Evolutionary conservation across 2,113 vertebrate species (phyloP), one percentile per base, ranked within the genome.

Genomic region (Eurypyga helias): DNA sequence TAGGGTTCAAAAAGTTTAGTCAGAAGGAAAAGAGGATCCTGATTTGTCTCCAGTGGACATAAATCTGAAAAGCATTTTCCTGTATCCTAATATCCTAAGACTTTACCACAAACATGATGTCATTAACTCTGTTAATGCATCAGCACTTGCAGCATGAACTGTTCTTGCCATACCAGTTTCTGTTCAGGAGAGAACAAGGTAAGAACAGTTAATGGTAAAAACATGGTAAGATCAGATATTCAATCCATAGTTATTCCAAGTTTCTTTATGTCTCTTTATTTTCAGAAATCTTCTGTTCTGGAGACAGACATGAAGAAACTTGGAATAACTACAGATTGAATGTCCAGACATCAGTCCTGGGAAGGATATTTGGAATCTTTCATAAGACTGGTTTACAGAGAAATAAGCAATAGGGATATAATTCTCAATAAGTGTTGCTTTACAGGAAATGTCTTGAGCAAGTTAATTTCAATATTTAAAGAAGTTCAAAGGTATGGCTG

Each of bases 401-500:
- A 51, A 81, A 54, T 57, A 77, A 87, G 76, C 58, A 51, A 33
- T 51, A 55, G 64, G 26, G 29, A 28, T 84, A 52, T 51, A 48
- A 28, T 71, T 79, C 49, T 84, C 29, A 17, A 28, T 51, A 25
- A 48, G 46, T 4, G 5, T 46, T 51, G 65, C 65, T 91, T 87
- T 75, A 91, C 26, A 51, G 65, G 65, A 91, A 78, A 60, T 28
- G 21, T 94, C 81, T 65, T 28, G 71, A 69, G 70, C 18, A 33
- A 69, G 79, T 93, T 73, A 60, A n/a, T 91, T 94, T 83, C 62
- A 83, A 12, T 88, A 45, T 93, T 93, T 87, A 57, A 87, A 85
- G 62, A 55, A 77, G 90, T 86, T 93, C 54, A 95, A 21, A 92
- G 75, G 73, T 82, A 87, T 95, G 65, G 57, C 73, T 90, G 84